Evolutionary conservation across 1,140 invertebrate genomes (phyloP).

Genomic region (Mactra quadrangularis): DNA sequence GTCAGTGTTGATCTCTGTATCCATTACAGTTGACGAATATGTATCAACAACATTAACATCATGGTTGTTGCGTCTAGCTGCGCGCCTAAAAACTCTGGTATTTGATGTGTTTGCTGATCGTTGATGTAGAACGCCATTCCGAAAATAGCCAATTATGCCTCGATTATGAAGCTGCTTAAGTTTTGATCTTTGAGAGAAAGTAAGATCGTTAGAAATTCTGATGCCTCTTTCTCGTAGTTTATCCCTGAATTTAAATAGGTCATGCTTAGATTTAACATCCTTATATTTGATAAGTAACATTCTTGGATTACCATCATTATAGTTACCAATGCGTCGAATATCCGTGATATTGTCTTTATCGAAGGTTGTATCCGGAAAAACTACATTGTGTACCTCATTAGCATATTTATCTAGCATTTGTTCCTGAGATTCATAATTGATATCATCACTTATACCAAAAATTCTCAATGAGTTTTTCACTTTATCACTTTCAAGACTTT

Average conservation of each 20-base stretch:
- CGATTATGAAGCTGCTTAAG: neutral
- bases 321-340: constrained; percentile 13
- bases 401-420: neutral
- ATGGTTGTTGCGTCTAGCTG: too few species aligned
- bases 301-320: constrained; percentile 18
- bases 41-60: too few species aligned
- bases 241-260: constrained; percentile 13
- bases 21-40: neutral
- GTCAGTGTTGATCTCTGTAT: neutral
- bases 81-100: too few species aligned
- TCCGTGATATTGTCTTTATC: neutral
- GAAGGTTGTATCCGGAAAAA: neutral
- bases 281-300: constrained; percentile 21
- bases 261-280: constrained; percentile 12
- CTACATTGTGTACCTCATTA: neutral
- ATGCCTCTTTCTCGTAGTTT: constrained; percentile 12
- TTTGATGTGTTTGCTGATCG: too few species aligned
- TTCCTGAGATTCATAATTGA: neutral
- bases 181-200: neutral
- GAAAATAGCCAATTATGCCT: constrained; percentile 22
- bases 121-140: constrained; percentile 7
- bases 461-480: neutral
- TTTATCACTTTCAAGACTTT: neutral
- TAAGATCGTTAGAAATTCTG: constrained; percentile 16
- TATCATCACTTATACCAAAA: neutral